Percentiles rank a stretch among this genome's conserved stretches.
Conservation (phyloP, 37 sponge, comb jelly and placozoan genomes). For the Chondrilla cf. caribensis region DNA sequence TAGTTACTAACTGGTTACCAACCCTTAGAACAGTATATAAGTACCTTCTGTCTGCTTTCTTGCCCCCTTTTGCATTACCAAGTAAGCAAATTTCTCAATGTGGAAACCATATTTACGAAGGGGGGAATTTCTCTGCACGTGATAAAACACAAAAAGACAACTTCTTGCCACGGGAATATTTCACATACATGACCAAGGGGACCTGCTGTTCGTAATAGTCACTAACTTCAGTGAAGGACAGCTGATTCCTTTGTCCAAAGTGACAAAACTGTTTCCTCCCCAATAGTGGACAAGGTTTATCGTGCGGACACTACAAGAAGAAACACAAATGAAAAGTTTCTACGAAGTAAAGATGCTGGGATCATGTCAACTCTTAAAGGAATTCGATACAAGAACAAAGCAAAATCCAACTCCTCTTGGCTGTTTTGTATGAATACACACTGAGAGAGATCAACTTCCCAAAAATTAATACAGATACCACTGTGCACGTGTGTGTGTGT, state of each 20-base stretch:
- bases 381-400: too few species aligned
- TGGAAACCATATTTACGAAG: slow-evolving; percentile 43
- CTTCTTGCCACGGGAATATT: background rate
- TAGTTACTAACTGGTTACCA: too few species aligned
- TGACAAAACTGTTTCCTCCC: slow-evolving; percentile 34
- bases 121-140: slow-evolving; percentile 17
- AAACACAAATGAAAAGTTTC: background rate
- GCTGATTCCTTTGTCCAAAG: slow-evolving; percentile 78
- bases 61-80: slow-evolving; percentile 67
- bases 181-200: too few species aligned
- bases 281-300: slow-evolving; percentile 57
- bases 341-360: too few species aligned
- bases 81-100: slow-evolving; percentile 71
- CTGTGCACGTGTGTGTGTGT: too few species aligned
- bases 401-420: too few species aligned
- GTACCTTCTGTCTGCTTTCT: background rate
- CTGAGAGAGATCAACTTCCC: background rate
- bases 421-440: background rate
- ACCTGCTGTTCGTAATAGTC: background rate
- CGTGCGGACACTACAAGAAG: slow-evolving; percentile 80
- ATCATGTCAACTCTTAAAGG: too few species aligned
- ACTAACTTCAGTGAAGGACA: slow-evolving; percentile 63
- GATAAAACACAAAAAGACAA: background rate
- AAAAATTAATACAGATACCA: too few species aligned
- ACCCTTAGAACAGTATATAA: too few species aligned